Percentiles rank a stretch among this genome's conserved stretches.
These are phyloP conservation scores for Tetramorium alpestre DNA, from an alignment of 1,140 invertebrate genomes.

Conservation along the genomic window DNA sequence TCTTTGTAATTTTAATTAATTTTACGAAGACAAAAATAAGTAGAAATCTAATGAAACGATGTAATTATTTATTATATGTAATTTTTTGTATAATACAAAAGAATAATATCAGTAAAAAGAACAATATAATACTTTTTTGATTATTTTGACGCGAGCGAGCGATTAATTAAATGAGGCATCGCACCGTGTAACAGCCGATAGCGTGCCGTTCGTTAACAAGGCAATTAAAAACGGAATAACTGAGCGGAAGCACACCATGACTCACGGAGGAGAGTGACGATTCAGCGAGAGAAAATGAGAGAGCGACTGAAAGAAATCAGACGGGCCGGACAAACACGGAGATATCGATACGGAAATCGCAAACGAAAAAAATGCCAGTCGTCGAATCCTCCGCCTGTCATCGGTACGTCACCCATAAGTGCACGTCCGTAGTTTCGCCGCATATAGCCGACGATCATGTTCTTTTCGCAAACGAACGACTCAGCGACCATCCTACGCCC, in stretches of 20 bases:
- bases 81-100: neutral
- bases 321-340: slow-evolving; percentile 45
- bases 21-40: neutral
- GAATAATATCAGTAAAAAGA: slow-evolving; percentile 6
- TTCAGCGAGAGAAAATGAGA: slow-evolving; percentile 64
- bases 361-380: slow-evolving; percentile 63
- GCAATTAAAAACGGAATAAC: slow-evolving; percentile 45
- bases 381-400: slow-evolving; percentile 72
- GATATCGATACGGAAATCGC: slow-evolving; percentile 42
- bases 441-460: slow-evolving; percentile 40
- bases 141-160: slow-evolving; percentile 10
- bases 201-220: slow-evolving; percentile 36
- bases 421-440: slow-evolving; percentile 69
- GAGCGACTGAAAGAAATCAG: slow-evolving; percentile 44
- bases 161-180: slow-evolving; percentile 17
- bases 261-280: slow-evolving; percentile 65
- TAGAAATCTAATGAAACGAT: neutral
- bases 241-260: slow-evolving; percentile 66
- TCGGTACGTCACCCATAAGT: slow-evolving; percentile 77
- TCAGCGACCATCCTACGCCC: neutral
- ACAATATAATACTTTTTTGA: neutral
- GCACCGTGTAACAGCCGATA: slow-evolving; percentile 9
- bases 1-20: neutral
- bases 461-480: slow-evolving; percentile 32
- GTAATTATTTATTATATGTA: neutral